phyloP scores from a whole-genome alignment of 2,797 vertebrate genomes.

The Peromyscus attwateri region DNA sequence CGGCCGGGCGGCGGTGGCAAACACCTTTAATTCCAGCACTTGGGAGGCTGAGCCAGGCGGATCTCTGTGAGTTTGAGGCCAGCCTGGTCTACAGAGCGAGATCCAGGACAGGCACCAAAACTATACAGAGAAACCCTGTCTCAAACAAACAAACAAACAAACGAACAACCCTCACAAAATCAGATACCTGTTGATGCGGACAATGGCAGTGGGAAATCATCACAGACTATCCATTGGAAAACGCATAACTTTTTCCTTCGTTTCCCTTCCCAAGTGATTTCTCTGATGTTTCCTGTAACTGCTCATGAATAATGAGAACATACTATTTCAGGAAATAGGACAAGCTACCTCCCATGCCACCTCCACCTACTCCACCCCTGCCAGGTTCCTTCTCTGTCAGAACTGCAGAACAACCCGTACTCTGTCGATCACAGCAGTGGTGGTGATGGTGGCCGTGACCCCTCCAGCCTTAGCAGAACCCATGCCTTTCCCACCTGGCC shows the following conservation, averaged over 20 bases:
- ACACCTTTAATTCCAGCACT: no score
- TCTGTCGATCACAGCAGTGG: conserved; percentile 89
- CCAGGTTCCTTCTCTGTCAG: conserved; percentile 92
- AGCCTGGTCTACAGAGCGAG: no score
- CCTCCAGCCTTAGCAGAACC: conserved; percentile 93
- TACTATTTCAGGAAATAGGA: conserved; percentile 87
- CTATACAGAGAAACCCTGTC: no score
- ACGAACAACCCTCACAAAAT: conserved; percentile 80
- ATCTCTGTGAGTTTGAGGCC: no score
- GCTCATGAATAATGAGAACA: conserved; percentile 72
- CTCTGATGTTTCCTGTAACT: conserved; percentile 65
- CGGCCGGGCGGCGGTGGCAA: conserved; percentile 64
- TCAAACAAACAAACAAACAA: no score
- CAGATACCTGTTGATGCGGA: conserved; percentile 86
- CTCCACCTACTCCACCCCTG: conserved; percentile 89
- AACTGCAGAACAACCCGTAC: conserved; percentile 92
- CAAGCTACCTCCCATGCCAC: conserved; percentile 92
- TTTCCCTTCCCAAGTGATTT: conserved; percentile 76
- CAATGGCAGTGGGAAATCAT: conserved; percentile 82
- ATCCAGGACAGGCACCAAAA: no score
- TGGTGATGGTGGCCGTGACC: conserved; percentile 79
- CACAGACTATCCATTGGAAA: conserved; percentile 82
- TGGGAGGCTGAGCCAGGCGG: no score
- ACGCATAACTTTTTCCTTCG: conserved; percentile 77
- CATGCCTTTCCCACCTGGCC: conserved; percentile 93